phyloP scores from a whole-genome alignment of 2,797 vertebrate genomes.

The Poecilia wingei region DNA sequence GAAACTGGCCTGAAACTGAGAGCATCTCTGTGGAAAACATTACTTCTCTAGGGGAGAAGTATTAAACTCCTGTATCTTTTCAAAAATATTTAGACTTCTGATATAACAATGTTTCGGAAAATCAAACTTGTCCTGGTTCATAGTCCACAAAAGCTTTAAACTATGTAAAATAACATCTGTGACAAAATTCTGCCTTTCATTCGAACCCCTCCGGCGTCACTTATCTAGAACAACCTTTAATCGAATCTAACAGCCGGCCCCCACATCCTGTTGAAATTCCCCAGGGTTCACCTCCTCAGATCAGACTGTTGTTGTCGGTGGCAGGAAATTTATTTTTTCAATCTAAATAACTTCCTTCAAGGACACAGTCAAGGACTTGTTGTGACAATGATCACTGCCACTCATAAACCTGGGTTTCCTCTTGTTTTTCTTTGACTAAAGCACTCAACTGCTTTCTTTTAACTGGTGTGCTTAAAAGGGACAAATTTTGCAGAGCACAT shows the following conservation, averaged over 20 bases:
- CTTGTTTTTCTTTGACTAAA: background rate
- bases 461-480: background rate
- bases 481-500: background rate
- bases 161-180: background rate
- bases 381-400: slow-evolving; percentile 23
- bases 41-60: slow-evolving; percentile 5
- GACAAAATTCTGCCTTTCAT: slow-evolving; percentile 4
- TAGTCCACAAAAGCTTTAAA: slow-evolving; percentile 3
- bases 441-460: background rate
- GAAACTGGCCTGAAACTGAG: background rate
- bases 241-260: slow-evolving; percentile 9
- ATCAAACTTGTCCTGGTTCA: background rate
- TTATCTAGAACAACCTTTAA: slow-evolving; percentile 22
- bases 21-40: background rate
- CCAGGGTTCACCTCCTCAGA: slow-evolving; percentile 16
- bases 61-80: slow-evolving; percentile 1
- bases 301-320: slow-evolving; percentile 17
- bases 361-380: slow-evolving; percentile 45
- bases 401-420: background rate
- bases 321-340: slow-evolving; percentile 30
- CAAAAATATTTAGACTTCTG: slow-evolving; percentile 7
- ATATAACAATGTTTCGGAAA: background rate
- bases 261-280: slow-evolving; percentile 34
- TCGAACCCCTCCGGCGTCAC: slow-evolving; percentile 5
- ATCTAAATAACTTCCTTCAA: slow-evolving; percentile 45